Base-by-base conservation (phyloP, 2,888 invertebrate species). In the Drosophila testacea region DNA sequence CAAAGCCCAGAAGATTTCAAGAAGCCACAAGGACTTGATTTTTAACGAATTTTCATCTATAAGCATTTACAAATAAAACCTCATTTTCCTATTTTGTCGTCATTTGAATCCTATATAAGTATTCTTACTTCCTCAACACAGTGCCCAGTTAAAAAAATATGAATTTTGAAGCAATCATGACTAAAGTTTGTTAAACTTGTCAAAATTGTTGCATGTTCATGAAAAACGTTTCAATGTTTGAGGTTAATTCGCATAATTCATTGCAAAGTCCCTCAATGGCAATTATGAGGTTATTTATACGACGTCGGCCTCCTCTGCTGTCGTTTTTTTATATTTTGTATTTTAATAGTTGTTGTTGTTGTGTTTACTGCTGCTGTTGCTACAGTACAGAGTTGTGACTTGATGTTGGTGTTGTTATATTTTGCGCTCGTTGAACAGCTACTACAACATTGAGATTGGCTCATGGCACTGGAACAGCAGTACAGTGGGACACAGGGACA, bases 211-310 rank as follows among this genome's bases (percentile, higher is more conserved):
- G 75, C 69, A 69, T 73, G 82, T 73, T 84, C 73, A 70, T 77
- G 73, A 79, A 79, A 73, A 83, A 47, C 66, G 64, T 69, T 71
- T 81, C 69, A 79, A 62, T 77, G 69, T 88, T 88, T 87, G 79
- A 84, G 84, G 84, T 86, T 84, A 84, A 83, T 83, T 88, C 89
- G 87, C 84, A 86, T 87, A 88, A 84, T 88, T 84, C 84, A 88
- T 84, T 88, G 84, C 84, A 84, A 84, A 86, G 84, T 79, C 84
- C 84, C 84, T 84, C 84, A 80, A 77, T 71, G 89, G 81, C 87
- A 84, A 88, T 84, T 84, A 84, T 84, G 84, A 84, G 89, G 87
- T 84, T 84, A 83, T 84, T 88, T 81, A 73, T 65, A 76, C 46
- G 32, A 10, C 73, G 74, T 39, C 54, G 54, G 77, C 83, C 85